Conservation (phyloP, 2,797 vertebrate genomes). For the Adelosebastes latens region DNA sequence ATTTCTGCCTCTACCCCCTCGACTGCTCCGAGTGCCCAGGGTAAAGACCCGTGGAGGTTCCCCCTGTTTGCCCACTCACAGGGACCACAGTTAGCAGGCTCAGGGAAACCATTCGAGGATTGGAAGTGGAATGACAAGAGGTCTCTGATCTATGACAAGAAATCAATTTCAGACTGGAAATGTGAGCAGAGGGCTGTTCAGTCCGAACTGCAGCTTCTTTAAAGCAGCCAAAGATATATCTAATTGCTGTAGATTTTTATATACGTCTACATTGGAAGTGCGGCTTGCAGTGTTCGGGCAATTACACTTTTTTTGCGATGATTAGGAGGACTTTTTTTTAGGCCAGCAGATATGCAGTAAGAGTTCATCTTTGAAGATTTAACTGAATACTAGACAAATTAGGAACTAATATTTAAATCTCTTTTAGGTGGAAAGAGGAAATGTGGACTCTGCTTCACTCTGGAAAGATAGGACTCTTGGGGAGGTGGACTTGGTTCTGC, state of each 20-base stretch:
- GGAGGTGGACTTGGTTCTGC: conserved; percentile 57
- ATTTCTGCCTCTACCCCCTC: conserved; percentile 77
- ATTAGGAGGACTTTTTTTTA: conserved; percentile 77
- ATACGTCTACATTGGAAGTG: conserved; percentile 60
- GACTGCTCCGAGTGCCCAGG: conserved; percentile 72
- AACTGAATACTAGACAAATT: conserved; percentile 80
- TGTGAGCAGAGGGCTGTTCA: conserved; percentile 68
- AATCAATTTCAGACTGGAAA: conserved; percentile 84
- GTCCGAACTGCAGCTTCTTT: conserved; percentile 62
- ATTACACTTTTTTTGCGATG: conserved; percentile 74
- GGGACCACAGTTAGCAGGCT: conserved; percentile 72
- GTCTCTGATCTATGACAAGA: conserved; percentile 84
- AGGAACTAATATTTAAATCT: conserved; percentile 82
- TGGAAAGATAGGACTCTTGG: conserved; percentile 59
- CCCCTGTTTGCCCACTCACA: conserved; percentile 72
- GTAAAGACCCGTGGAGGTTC: conserved; percentile 83
- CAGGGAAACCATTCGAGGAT: conserved; percentile 77
- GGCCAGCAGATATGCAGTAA: conserved; percentile 78
- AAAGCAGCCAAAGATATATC: conserved; percentile 73
- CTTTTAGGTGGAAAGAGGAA: conserved; percentile 77
- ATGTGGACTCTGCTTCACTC: conserved; percentile 54
- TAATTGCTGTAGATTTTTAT: conserved; percentile 82
- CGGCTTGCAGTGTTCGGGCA: conserved; percentile 60
- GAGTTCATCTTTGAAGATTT: conserved; percentile 86
- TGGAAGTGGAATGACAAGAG: conserved; percentile 81